Conservation (phyloP, 37 sponge, comb jelly and placozoan genomes). For the Aphrocallistes beatrix region DNA sequence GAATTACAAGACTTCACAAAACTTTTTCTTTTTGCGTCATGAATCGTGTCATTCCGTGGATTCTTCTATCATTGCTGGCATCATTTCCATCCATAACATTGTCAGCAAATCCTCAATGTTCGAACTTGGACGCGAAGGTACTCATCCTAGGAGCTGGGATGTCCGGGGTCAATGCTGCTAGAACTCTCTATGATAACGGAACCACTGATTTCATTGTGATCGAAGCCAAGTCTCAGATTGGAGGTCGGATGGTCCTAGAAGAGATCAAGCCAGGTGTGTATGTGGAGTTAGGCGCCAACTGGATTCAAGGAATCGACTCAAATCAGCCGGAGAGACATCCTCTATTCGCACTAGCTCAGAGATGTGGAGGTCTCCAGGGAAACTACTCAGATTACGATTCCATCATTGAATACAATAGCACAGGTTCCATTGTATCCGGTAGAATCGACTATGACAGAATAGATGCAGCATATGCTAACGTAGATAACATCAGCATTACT, state of each 20-base stretch:
- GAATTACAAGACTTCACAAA: too few relatives aligned
- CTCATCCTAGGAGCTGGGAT: slow-evolving; percentile 55
- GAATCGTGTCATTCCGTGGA: too few relatives aligned
- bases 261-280: background rate
- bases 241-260: slow-evolving; percentile 35
- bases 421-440: background rate
- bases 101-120: too few relatives aligned
- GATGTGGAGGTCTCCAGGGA: slow-evolving; percentile 25
- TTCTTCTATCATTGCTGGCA: too few relatives aligned
- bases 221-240: slow-evolving; percentile 30
- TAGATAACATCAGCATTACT: background rate
- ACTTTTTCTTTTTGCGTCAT: too few relatives aligned
- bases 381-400: background rate
- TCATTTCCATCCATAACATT: too few relatives aligned
- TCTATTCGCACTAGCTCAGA: background rate
- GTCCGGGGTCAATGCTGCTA: slow-evolving; percentile 43
- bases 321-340: slow-evolving; percentile 14
- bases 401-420: background rate
- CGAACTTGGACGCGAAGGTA: slow-evolving; percentile 32
- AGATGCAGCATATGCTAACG: background rate
- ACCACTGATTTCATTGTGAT: slow-evolving; percentile 38
- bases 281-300: slow-evolving; percentile 40
- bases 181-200: slow-evolving; percentile 31
- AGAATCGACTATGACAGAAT: background rate
- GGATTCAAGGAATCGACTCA: slow-evolving; percentile 30